Evolutionary conservation across 2,888 invertebrate species (phyloP), one percentile per base, ranked within the genome.

Genomic region (Ferrisia virgata): DNA sequence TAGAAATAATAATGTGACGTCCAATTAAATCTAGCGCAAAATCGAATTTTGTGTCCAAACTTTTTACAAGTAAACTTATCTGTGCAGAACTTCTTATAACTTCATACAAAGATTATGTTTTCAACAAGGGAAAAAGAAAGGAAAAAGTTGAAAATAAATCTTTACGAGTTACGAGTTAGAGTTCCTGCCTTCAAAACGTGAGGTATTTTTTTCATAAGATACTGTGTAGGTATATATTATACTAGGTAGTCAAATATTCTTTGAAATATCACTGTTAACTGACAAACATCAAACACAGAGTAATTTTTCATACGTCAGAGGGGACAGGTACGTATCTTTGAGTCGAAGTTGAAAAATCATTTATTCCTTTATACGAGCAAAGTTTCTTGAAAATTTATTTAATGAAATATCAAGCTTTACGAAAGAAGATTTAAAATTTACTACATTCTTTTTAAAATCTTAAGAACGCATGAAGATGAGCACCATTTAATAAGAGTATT

Each of bases 141-240:
- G 64, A 31, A 64, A 64, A 64, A 64, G 64, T 64, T 64, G 28
- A 64, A 64, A 28, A 64, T 64, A 64, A 64, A 64, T 64, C 64
- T 64, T 64, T 64, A 64, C 13, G 64, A 64, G 4, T n/a, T n/a
- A n/a, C n/a, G n/a, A n/a, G n/a, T n/a, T n/a, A n/a, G 28, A 64
- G 64, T 28, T 64, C 28, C 2, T 28, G 28, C 64, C 64, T 11
- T 64, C 28, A 13, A 28, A 28, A 64, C 25, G 28, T 8, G 11
- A 64, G 28, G 64, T 28, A 64, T 31, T 64, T 64, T 64, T 28
- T n/a, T 31, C 64, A 25, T 64, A 64, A 9, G 13, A 64, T 64
- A 28, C 64, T 5, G 2, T 40, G 13, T 40, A 40, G 40, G 8
- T n/a, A n/a, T n/a, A n/a, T n/a, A n/a, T n/a, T n/a, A n/a, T n/a